Evolutionary conservation across 2,797 vertebrate genomes (phyloP), one percentile per base, ranked within the genome.

Genomic region (Heterohyrax brucei): DNA sequence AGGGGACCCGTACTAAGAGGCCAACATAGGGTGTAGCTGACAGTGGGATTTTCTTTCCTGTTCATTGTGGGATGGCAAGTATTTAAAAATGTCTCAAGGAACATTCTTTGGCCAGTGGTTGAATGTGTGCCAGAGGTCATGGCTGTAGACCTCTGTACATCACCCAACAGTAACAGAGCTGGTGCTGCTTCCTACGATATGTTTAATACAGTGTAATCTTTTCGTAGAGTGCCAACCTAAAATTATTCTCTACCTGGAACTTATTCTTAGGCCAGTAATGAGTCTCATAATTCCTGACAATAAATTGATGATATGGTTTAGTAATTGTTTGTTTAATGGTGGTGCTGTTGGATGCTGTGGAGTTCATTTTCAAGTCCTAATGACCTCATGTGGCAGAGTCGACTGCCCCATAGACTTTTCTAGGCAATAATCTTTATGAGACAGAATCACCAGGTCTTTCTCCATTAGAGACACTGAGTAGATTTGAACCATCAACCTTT

Each of bases 41-140:
- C 62, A 9, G 26, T 62, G 76, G 64, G 18, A 95, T 96, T 95
- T 97, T 48, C 64, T 97, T 89, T 96, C 79, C 80, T 89, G 7
- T 93, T 95, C 83, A 68, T 95, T 94, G 79, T 79, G 72, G 61
- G 80, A 75, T 46, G 53, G 87, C 50, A 33, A 83, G 75, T 44
- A 30, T 56, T 95, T 92, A 87, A 93, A 91, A 88, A 81, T 75
- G 80, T 81, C 79, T 84, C n/a, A 14, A n/a, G 70, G 85, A 92
- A 86, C 48, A 86, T 66, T 93, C 90, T 80, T 86, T 80, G 79
- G 64, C 64, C 75, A 10, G 70, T 61, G 85, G 22, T 64, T 33
- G 26, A 44, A n/a, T 61, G 30, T 87, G 56, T 84, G 73, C 89
- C 66, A 87, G 10, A 87, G 89, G 87, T 89, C 87, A 87, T 84